These are phyloP conservation scores for Chaetodon trifasciatus DNA, from an alignment of 2,797 vertebrate genomes.

Conservation along the genomic window DNA sequence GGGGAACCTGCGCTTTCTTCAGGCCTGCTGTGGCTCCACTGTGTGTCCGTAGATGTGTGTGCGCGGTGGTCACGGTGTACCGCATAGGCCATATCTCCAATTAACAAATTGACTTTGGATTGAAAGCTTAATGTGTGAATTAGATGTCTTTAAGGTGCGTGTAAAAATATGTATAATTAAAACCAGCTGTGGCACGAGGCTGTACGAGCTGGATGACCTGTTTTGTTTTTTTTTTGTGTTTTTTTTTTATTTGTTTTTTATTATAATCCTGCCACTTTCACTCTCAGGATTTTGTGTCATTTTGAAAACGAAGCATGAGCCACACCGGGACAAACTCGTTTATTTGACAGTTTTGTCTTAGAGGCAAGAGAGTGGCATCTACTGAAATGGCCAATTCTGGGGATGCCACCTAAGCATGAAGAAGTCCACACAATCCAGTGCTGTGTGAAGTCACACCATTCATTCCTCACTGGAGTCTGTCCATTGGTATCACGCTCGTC, in stretches of 20 bases:
- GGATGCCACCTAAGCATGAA: neutral
- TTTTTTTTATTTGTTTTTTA: neutral
- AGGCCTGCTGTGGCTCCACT: constrained; percentile 1
- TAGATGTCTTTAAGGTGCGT: neutral
- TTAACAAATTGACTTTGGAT: neutral
- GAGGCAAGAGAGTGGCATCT: neutral
- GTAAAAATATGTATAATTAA: neutral
- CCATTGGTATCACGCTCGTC: constrained; percentile 41
- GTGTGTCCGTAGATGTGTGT: neutral
- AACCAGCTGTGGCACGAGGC: neutral
- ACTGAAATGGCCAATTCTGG: neutral
- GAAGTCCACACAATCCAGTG: too few relatives aligned
- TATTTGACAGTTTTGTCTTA: neutral
- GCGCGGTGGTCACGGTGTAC: neutral
- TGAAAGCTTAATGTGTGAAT: neutral
- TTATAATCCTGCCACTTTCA: neutral
- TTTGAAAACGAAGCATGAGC: neutral
- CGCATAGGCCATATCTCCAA: constrained; percentile 46
- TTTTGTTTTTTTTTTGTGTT: too few relatives aligned
- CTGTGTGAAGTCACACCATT: constrained; percentile 5
- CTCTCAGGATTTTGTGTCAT: neutral
- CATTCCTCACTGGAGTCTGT: constrained; percentile 41
- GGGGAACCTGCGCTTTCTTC: neutral
- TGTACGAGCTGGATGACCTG: too few relatives aligned
- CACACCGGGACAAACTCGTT: neutral